phyloP scores from a whole-genome alignment of 2,113 vertebrate species.

The Peromyscus polionotus region DNA sequence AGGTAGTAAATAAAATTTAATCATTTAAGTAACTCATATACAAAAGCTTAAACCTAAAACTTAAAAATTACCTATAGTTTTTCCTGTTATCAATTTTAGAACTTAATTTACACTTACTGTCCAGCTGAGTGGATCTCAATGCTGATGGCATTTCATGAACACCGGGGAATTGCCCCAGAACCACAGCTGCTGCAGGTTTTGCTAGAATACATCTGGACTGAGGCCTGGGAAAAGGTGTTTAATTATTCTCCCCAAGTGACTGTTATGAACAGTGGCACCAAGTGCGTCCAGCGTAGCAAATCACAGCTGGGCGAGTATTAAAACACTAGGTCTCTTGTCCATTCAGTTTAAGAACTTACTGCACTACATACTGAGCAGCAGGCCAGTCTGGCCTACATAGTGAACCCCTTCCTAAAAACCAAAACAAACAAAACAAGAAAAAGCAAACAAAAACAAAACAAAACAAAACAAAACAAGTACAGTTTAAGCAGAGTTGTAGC shows the following conservation, averaged over 20 bases:
- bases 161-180: not conserved
- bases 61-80: slow-evolving; percentile 8
- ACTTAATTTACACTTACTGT: slow-evolving; percentile 22
- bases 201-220: not conserved
- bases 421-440: not conserved
- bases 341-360: slow-evolving; percentile 18
- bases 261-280: not conserved
- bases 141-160: slow-evolving; percentile 5
- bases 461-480: not conserved
- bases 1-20: slow-evolving; percentile 26
- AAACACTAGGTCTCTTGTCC: not conserved
- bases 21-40: not conserved
- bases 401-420: not conserved
- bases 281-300: not conserved
- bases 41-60: not conserved
- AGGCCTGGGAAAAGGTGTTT: not conserved
- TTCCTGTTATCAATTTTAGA: slow-evolving; percentile 2
- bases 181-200: not conserved
- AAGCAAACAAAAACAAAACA: not conserved
- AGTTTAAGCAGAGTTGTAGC: slow-evolving; percentile 2
- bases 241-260: not conserved
- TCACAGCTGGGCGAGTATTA: not conserved
- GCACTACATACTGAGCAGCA: not conserved
- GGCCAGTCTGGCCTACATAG: not conserved
- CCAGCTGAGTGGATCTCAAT: not conserved